Conservation (phyloP, 2,113 vertebrate species). For the Tringa solitaria region DNA sequence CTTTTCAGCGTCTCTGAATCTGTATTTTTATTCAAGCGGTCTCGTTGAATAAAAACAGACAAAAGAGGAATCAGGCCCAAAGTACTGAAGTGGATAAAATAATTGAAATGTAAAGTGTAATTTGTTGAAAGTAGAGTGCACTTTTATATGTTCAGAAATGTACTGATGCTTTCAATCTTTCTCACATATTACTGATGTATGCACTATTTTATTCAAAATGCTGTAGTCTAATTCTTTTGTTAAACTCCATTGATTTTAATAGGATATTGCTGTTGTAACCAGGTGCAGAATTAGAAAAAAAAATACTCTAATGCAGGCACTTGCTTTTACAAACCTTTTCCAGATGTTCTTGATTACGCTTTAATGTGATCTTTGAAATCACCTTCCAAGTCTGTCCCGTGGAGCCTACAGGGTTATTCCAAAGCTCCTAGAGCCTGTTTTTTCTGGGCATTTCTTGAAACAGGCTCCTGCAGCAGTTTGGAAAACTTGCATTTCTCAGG, state of each 20-base stretch:
- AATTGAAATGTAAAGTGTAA: background rate
- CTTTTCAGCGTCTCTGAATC: background rate
- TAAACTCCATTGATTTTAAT: conserved; percentile 6
- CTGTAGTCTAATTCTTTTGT: background rate
- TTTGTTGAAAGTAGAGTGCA: background rate
- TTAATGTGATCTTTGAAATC: background rate
- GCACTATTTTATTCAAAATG: background rate
- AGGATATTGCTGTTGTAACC: background rate
- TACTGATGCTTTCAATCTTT: background rate
- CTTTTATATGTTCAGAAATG: background rate
- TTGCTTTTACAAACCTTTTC: background rate
- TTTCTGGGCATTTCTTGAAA: background rate
- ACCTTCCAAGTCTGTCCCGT: background rate
- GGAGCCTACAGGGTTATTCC: background rate
- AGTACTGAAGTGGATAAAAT: background rate
- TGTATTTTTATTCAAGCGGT: background rate
- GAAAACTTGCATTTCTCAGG: background rate
- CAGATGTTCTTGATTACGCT: background rate
- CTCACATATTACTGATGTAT: background rate
- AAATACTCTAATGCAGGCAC: background rate
- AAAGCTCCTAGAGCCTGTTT: background rate
- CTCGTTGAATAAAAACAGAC: background rate
- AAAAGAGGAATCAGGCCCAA: background rate
- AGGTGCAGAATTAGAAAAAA: background rate
- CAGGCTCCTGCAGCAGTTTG: background rate